Evolutionary conservation across 2,797 vertebrate genomes (phyloP).

Genomic region (Scarus forsteni): DNA sequence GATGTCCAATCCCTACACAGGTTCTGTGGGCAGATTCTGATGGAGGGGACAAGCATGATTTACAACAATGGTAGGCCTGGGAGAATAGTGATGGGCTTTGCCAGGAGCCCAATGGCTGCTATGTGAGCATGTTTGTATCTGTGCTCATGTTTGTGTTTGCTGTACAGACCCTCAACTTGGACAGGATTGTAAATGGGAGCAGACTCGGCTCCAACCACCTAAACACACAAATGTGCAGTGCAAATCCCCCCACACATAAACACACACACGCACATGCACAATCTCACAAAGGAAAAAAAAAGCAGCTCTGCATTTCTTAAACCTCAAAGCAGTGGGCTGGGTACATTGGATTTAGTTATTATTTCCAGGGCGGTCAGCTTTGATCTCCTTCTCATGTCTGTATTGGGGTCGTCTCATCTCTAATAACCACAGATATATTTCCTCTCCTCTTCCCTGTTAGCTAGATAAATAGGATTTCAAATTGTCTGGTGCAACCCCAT

Average conservation of each 20-base stretch:
- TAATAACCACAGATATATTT: conserved; percentile 76
- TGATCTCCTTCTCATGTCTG: conserved; percentile 74
- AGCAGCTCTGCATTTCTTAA: conserved; percentile 39
- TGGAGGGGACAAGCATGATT: conserved; percentile 76
- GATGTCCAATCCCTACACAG: conserved; percentile 68
- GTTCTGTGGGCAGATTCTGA: conserved; percentile 70
- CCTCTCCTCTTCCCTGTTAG: conserved; percentile 68
- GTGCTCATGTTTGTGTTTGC: conserved; percentile 62
- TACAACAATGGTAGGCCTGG: conserved; percentile 68
- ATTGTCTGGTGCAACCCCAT: conserved; percentile 73
- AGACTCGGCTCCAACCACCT: conserved; percentile 47
- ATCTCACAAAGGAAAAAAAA: conserved; percentile 40
- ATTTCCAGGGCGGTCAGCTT: conserved; percentile 73
- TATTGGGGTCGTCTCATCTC: conserved; percentile 70
- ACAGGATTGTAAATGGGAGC: conserved; percentile 54
- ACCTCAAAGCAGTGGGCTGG: conserved; percentile 58
- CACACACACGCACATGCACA: conserved; percentile 1
- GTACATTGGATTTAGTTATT: conserved; percentile 71
- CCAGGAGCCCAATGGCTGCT: conserved; percentile 66
- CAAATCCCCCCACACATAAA: conserved; percentile 1
- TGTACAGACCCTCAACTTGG: conserved; percentile 56
- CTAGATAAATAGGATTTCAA: conserved; percentile 79
- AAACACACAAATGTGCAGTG: conserved; percentile 36
- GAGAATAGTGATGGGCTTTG: conserved; percentile 65
- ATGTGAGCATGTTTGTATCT: conserved; percentile 58